Conservation (phyloP, 2,888 invertebrate genomes). For the Choristoneura rosaceana region DNA sequence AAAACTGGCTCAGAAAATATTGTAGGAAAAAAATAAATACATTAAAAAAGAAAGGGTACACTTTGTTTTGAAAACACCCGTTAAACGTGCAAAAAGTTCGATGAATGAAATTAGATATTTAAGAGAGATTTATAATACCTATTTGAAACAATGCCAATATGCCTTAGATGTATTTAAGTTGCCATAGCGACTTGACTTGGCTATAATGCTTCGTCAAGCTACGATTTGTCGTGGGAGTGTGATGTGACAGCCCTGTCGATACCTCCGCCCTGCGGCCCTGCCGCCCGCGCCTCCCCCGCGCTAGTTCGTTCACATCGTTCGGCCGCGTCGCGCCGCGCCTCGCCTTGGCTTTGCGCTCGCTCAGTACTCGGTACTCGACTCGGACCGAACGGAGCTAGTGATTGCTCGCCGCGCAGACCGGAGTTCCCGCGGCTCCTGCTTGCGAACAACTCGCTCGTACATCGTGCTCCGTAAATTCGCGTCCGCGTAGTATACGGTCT, state of each 20-base stretch:
- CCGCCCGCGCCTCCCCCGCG: slow-evolving; percentile 37
- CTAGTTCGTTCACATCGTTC: slow-evolving; percentile 37
- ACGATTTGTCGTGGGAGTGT: not conserved
- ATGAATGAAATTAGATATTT: no score
- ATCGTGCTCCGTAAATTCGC: slow-evolving; percentile 34
- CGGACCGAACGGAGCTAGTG: not conserved
- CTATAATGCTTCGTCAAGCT: not conserved
- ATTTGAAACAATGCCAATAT: not conserved
- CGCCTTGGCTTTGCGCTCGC: slow-evolving; percentile 2
- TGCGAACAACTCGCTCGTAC: slow-evolving; percentile 19
- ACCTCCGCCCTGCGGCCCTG: slow-evolving; percentile 43
- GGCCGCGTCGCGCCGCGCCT: slow-evolving; percentile 11
- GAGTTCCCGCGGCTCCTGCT: slow-evolving; percentile 39
- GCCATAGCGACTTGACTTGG: slow-evolving; percentile 1
- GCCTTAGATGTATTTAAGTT: not conserved
- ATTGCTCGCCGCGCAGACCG: slow-evolving; percentile 9
- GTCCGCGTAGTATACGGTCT: slow-evolving; percentile 34
- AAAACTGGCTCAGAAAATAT: no score
- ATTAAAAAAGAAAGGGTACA: no score
- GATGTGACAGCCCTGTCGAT: slow-evolving; percentile 32
- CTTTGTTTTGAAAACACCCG: no score
- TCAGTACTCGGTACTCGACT: slow-evolving; percentile 3
- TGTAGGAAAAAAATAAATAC: no score
- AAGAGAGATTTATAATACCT: no score
- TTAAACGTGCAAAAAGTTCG: no score